These are phyloP conservation scores for Allolobophora icterica DNA, from an alignment of 2,888 invertebrate genomes.

Conservation along the genomic window DNA sequence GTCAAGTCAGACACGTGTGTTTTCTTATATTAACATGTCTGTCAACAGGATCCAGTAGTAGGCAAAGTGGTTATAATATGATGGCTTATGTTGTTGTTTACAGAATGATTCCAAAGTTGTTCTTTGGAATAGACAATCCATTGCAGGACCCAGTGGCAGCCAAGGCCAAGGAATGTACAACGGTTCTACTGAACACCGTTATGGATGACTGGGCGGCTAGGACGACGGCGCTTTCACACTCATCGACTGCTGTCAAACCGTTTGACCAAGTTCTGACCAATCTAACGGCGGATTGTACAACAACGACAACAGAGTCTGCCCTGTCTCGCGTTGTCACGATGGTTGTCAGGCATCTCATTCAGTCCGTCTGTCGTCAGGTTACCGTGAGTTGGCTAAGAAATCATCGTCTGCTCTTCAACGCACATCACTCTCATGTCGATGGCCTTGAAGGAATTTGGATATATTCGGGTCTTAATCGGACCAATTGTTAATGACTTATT, in stretches of 20 bases:
- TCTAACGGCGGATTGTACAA: neutral
- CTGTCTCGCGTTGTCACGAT: constrained; percentile 71
- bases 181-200: constrained; percentile 59
- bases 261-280: neutral
- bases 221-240: neutral
- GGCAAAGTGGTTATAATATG: neutral
- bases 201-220: constrained; percentile 56
- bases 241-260: neutral
- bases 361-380: constrained; percentile 74
- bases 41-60: neutral
- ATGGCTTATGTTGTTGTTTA: constrained; percentile 32
- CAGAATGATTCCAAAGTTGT: constrained; percentile 64
- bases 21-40: neutral
- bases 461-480: too few species aligned
- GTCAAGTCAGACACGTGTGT: too few species aligned
- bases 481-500: neutral
- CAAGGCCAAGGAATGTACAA: constrained; percentile 66
- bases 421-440: too few species aligned
- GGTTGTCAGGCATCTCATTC: constrained; percentile 70
- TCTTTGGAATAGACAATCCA: constrained; percentile 65
- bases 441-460: neutral
- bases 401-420: neutral
- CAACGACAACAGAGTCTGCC: constrained; percentile 66
- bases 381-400: constrained; percentile 68
- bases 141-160: constrained; percentile 70